Conservation (phyloP, 1,140 invertebrate genomes). For the Zaprionus inermis region DNA sequence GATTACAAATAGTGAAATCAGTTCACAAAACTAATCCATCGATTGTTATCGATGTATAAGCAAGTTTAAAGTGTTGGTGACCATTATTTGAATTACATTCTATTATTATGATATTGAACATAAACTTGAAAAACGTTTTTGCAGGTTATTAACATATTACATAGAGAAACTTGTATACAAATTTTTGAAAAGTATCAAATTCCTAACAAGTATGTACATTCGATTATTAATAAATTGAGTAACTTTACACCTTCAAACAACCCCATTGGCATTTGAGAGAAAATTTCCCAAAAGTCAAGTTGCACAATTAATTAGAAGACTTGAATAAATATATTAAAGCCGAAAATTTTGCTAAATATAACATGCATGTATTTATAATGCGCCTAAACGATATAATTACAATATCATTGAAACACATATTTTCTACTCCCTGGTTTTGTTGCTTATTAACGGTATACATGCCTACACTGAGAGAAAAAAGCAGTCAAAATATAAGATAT, state of each 20-base stretch:
- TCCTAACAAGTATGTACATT: neutral
- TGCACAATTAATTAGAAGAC: neutral
- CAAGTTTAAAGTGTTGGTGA: neutral
- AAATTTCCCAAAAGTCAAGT: conserved; percentile 12
- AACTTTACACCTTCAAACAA: conserved; percentile 14
- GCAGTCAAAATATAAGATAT: neutral
- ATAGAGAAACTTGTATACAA: too few relatives aligned
- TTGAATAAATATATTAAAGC: neutral
- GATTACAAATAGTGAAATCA: neutral
- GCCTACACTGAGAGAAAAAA: conserved; percentile 30
- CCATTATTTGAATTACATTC: neutral
- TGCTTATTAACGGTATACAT: conserved; percentile 36
- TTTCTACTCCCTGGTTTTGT: conserved; percentile 1
- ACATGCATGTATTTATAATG: neutral
- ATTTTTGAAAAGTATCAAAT: neutral
- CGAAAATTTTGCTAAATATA: neutral
- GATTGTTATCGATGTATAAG: neutral
- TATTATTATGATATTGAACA: neutral
- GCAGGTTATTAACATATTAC: too few relatives aligned
- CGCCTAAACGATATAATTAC: too few relatives aligned
- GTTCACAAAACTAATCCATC: neutral
- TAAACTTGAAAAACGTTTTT: too few relatives aligned
- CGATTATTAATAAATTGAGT: neutral
- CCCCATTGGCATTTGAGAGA: conserved; percentile 30
- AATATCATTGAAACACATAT: neutral